A percentile compares a stretch with the other conserved stretches of the same genome.
phyloP scores from a whole-genome alignment of 1,140 invertebrate genomes.

The Macrostomum lignano region DNA sequence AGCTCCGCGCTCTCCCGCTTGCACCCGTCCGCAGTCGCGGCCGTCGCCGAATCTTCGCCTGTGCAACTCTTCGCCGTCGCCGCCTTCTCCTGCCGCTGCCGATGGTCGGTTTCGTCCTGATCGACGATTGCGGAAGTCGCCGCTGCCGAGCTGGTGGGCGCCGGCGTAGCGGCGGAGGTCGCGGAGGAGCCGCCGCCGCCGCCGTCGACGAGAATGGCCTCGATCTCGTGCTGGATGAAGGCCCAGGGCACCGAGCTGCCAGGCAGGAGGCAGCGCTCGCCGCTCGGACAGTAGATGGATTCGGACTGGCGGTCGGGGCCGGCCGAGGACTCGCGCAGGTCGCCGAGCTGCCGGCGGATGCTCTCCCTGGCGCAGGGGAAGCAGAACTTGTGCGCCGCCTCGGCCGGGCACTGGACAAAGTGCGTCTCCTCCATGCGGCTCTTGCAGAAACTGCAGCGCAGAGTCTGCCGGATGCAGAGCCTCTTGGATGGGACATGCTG shows the following conservation, averaged over 20 bases:
- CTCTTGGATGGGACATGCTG: too few relatives aligned
- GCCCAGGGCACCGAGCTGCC: conserved; percentile 93
- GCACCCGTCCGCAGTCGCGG: too few relatives aligned
- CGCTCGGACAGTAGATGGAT: conserved; percentile 34
- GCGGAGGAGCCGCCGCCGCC: too few relatives aligned
- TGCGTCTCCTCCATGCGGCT: conserved; percentile 92
- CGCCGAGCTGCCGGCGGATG: conserved; percentile 64
- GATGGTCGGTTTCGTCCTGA: conserved; percentile 35
- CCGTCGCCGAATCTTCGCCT: too few relatives aligned
- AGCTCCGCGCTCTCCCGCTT: too few relatives aligned
- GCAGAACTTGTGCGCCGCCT: conserved; percentile 91
- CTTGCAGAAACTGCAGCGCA: conserved; percentile 71
- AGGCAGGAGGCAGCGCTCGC: conserved; percentile 43
- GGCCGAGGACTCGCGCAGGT: conserved; percentile 20
- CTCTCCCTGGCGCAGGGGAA: conserved; percentile 93
- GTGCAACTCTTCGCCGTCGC: conserved; percentile 47
- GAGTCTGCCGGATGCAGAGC: conserved; percentile 17
- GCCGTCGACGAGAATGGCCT: too few relatives aligned
- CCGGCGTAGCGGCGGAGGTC: too few relatives aligned
- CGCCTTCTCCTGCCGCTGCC: too few relatives aligned
- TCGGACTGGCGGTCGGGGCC: conserved; percentile 26
- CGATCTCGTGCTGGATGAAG: conserved; percentile 96
- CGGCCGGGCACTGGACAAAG: conserved; percentile 94
- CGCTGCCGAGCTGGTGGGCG: too few relatives aligned
- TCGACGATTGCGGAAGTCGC: conserved; percentile 74